Conservation (phyloP, 2,113 vertebrate species). For the Pan troglodytes region DNA sequence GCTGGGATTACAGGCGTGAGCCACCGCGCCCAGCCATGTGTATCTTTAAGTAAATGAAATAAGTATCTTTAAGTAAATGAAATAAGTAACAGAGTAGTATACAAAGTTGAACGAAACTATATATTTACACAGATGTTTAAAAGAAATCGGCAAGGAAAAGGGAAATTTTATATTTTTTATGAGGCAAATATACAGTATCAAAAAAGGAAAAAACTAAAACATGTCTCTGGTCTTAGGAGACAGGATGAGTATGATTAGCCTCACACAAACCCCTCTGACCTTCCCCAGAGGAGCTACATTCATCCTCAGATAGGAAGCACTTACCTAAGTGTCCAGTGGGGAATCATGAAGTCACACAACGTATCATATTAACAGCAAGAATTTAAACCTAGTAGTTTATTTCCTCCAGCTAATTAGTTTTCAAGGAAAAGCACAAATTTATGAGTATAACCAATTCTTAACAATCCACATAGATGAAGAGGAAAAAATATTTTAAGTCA, state of each 20-base stretch:
- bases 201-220: neutral
- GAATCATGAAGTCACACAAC: neutral
- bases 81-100: neutral
- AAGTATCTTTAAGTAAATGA: conserved; percentile 8
- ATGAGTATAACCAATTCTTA: conserved; percentile 32
- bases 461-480: neutral
- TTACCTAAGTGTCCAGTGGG: neutral
- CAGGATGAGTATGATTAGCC: neutral
- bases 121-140: conserved; percentile 3
- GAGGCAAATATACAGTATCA: neutral
- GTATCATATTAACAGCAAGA: conserved; percentile 19
- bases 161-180: neutral
- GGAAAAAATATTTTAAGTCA: conserved; percentile 32
- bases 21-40: too few relatives aligned
- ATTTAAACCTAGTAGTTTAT: neutral
- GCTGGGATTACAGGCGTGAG: too few relatives aligned
- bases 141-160: neutral
- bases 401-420: conserved; percentile 37
- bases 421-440: conserved; percentile 26
- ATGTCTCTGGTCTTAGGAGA: neutral
- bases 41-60: too few relatives aligned
- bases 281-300: neutral
- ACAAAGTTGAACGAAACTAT: neutral
- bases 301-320: conserved; percentile 14
- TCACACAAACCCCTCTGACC: neutral